Base-by-base conservation (phyloP, 1,140 invertebrate species). In the Micrasema minimum region DNA sequence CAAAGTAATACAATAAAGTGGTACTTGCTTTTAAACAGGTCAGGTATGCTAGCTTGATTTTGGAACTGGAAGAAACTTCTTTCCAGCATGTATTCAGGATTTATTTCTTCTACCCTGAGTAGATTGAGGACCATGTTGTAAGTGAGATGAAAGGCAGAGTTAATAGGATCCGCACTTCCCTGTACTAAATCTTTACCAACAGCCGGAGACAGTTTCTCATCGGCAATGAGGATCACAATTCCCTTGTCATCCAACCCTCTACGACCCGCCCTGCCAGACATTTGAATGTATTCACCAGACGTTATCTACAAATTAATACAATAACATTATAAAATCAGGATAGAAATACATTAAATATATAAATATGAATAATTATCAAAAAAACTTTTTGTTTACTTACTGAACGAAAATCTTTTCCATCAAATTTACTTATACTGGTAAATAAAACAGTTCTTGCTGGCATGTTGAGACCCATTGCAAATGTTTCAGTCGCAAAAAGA, bases 381-480 rank as follows among this genome's bases (percentile, higher is more conserved):
- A n/a, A n/a, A n/a, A n/a, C n/a, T n/a, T n/a, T 11, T 16, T 26
- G 41, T 20, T 37, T 43, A 85, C 86, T 87, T 82, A 94, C 90
- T 87, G 90, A 95, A 84, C 98, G 87, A 77, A 96, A 96, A 77
- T 97, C 93, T 84, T 92, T 96, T n/a, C 98, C 98, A 83, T 99
- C 98, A 85, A 96, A 99, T 84, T 99, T 99, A 38, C 95, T 87
- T 12, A 94, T 91, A 43, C 90, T 91, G 0, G 97, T 99, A 77
- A 99, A 99, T 0, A 99, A 85, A 0, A 99, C 98, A 0, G 98
- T 99, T 78, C 97, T 91, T 0, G 98, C 98, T 23, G 98, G 98
- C 98, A 99, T 99, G 85, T 99, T 99, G 0, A 99, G 82, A 4
- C 98, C 98, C 98, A 99, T 99, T 6, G 98, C 96, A 86, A 99